Evolutionary conservation across 1,140 invertebrate genomes (phyloP).

Genomic region (Mizuhopecten yessoensis): DNA sequence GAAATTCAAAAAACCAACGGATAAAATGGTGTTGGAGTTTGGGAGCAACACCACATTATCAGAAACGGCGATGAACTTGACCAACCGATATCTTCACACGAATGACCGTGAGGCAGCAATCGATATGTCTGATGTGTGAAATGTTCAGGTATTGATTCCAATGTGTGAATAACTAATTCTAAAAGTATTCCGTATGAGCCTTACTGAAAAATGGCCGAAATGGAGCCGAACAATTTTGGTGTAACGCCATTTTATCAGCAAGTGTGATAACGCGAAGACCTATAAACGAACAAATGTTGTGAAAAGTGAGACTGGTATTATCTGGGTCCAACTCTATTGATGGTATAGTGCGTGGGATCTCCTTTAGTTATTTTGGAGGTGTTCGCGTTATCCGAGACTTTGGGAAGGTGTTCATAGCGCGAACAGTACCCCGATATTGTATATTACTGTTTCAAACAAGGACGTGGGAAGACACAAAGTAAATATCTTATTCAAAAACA

Average conservation of each 20-base stretch:
- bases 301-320: background rate
- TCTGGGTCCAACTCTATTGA: background rate
- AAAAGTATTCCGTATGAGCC: background rate
- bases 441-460: background rate
- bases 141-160: background rate
- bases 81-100: slow-evolving; percentile 8
- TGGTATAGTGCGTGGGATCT: slow-evolving; percentile 4
- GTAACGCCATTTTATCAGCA: background rate
- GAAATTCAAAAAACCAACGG: background rate
- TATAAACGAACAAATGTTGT: slow-evolving; percentile 33
- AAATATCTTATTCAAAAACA: slow-evolving; percentile 12
- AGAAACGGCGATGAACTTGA: background rate
- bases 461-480: background rate
- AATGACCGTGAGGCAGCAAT: background rate
- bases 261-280: background rate
- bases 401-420: background rate
- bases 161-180: background rate
- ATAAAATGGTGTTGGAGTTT: background rate
- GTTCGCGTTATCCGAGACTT: slow-evolving; percentile 1
- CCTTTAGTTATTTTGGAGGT: background rate
- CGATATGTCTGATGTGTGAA: background rate
- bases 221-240: background rate
- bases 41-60: background rate
- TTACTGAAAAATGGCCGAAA: background rate
- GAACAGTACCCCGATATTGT: background rate